Evolutionary conservation across 2,797 vertebrate species (phyloP), one percentile per base, ranked within the genome.

Genomic region (Hemitrygon akajei): DNA sequence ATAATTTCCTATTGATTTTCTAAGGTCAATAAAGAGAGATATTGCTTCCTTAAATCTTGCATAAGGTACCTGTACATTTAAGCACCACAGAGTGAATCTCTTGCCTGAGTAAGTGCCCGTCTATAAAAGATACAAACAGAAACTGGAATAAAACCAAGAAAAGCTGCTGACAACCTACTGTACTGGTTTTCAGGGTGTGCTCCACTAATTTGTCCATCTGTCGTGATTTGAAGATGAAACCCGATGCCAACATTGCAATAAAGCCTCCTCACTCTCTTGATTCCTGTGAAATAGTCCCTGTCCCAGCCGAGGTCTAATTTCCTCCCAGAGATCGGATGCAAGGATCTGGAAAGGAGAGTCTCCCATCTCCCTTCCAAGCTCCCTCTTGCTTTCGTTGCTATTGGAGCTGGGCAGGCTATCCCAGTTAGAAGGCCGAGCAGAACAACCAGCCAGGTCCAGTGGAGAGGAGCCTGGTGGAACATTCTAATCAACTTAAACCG

Each of bases 401-500:
- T 93, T 56, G 91, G 71, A 76, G 40, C 71, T 27, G 40, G 71
- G 40, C 40, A 76, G 91, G 69, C 91, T 58, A 93, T 58, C 40
- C 71, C 91, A 73, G 73, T 56, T 22, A 93, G 71, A 12, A 93
- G 91, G 71, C 91, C 91, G 14, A 93, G 69, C 25, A 93, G 69
- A 93, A 93, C 71, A n/a, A 93, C 71, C 76, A 71, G 25, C 37
- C 91, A 75, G 37, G 91, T 93, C 91, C 91, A 93, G 91, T 93
- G 25, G 91, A 75, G 71, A 93, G 91, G 73, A 5, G 91, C 71
- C 71, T 76, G 71, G 71, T 76, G 91, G 40, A 93, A 93, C 91
- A 93, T 93, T 93, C 91, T 93, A 76, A 93, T 93, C 91, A 93
- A 93, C 91, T 93, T 93, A 93, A 93, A 93, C 40, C 69, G 34